Base-by-base conservation (phyloP, 2,113 vertebrate species). In the Triplophysa siluroides region DNA sequence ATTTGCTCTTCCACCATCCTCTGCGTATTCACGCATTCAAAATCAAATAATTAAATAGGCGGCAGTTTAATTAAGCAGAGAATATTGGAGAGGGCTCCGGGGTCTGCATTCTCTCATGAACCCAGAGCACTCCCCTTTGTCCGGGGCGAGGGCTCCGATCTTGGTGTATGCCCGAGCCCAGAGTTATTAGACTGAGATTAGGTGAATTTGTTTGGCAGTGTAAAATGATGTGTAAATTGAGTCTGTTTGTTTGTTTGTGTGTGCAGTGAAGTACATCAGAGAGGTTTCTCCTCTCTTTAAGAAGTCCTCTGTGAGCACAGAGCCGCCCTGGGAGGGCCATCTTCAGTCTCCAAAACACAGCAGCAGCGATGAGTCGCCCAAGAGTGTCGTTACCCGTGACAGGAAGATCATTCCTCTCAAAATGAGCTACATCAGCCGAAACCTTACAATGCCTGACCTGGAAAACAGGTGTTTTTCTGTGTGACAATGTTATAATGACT, bases 211-310 rank as follows among this genome's bases (percentile, higher is more conserved):
- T 16, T 52, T 52, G 14, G 16, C 16, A 52, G 4, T 18, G 50
- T 18, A 16, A 52, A 16, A 3, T 3, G 13, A 4, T 52, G 14
- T 56, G 52, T 19, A 19, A 8, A 6, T n/a, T 21, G 8, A 10
- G 5, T 58, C 9, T n/a, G 19, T 21, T n/a, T 58, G 54, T 58
- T n/a, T 58, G 54, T 18, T 2, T 76, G 66, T 70, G 61, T 52
- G 69, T 21, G 41, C 84, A 99, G 98, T 99, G 82, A 98, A 96
- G 78, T 98, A 97, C 90, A 97, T 98, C 90, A 93, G 93, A 38
- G 98, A 99, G 88, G 97, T 97, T 19, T 98, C 95, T 0, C 96
- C 97, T 0, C 96, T 96, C 88, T 97, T 99, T 85, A 97, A 96
- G 94, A 99, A 98, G 88, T 94, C 95, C 0, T 96, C 94, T 0